Evolutionary conservation across 2,797 vertebrate genomes (phyloP).

Genomic region (Varecia variegata): DNA sequence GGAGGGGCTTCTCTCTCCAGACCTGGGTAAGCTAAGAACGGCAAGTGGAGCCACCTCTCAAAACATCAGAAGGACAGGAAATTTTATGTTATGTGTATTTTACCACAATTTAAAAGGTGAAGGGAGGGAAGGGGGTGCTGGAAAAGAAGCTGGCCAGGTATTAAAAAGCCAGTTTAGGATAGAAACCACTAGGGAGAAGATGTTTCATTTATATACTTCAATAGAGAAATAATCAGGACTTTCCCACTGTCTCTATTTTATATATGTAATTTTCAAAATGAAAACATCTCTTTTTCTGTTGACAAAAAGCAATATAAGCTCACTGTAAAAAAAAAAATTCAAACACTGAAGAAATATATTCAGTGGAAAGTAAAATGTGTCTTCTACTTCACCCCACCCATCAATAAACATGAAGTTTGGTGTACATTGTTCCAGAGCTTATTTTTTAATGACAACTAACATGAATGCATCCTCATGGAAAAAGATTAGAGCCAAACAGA

Average conservation of each 20-base stretch:
- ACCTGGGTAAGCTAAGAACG: not conserved
- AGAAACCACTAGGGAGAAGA: not conserved
- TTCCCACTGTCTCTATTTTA: not conserved
- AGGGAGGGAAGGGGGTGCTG: not conserved
- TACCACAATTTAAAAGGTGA: not conserved
- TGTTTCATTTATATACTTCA: not conserved
- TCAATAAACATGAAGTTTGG: not conserved
- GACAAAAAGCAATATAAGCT: slow-evolving; percentile 1
- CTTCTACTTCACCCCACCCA: not conserved
- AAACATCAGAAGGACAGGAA: not conserved
- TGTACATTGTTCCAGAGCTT: not conserved
- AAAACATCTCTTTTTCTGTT: not conserved
- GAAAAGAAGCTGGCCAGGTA: not conserved
- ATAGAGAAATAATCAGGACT: not conserved
- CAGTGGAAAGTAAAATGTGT: not conserved
- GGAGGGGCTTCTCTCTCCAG: not conserved
- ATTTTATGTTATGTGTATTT: not conserved
- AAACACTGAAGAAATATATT: slow-evolving; percentile 6
- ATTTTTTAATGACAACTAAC: not conserved
- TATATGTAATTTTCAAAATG: not conserved
- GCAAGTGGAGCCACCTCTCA: not conserved
- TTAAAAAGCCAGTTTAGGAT: not conserved
- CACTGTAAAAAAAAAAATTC: not conserved
- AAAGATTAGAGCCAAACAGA: not conserved
- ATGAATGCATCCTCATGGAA: not conserved